Evolutionary conservation across 64 coral and sea anemone species (phyloP).

Genomic region (Montipora capricornis): DNA sequence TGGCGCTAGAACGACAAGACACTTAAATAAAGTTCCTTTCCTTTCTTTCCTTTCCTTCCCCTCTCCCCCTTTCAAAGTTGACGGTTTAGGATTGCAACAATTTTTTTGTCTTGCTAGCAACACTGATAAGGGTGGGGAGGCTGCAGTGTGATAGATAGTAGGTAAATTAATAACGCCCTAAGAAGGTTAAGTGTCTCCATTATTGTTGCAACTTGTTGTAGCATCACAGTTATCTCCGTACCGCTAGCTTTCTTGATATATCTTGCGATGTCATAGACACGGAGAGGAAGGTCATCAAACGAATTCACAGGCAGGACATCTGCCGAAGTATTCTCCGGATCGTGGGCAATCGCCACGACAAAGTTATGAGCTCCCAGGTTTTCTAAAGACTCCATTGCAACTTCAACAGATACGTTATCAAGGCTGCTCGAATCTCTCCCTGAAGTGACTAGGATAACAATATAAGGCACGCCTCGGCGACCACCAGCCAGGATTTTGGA

Average conservation of each 20-base stretch:
- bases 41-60: too few species aligned
- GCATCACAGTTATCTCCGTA: neutral
- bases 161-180: too few species aligned
- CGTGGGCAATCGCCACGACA: slow-evolving; percentile 64
- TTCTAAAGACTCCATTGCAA: slow-evolving; percentile 29
- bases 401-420: slow-evolving; percentile 21
- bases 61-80: too few species aligned
- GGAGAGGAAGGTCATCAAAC: slow-evolving; percentile 39
- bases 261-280: slow-evolving; percentile 3
- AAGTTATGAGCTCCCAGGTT: slow-evolving; percentile 66
- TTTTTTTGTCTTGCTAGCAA: too few species aligned
- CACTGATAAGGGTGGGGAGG: too few species aligned
- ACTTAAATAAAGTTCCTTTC: too few species aligned
- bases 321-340: slow-evolving; percentile 36
- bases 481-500: slow-evolving; percentile 28
- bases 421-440: slow-evolving; percentile 41
- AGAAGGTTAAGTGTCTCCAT: too few species aligned
- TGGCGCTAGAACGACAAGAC: too few species aligned
- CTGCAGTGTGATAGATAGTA: too few species aligned
- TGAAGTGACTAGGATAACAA: slow-evolving; percentile 68
- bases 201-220: neutral
- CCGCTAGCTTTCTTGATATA: slow-evolving; percentile 23
- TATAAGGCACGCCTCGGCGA: slow-evolving; percentile 57
- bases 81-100: too few species aligned
- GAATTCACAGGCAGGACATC: slow-evolving; percentile 8